Conservation (phyloP, 37 sponge, comb jelly and placozoan genomes). For the Aplysina aerophoba region DNA sequence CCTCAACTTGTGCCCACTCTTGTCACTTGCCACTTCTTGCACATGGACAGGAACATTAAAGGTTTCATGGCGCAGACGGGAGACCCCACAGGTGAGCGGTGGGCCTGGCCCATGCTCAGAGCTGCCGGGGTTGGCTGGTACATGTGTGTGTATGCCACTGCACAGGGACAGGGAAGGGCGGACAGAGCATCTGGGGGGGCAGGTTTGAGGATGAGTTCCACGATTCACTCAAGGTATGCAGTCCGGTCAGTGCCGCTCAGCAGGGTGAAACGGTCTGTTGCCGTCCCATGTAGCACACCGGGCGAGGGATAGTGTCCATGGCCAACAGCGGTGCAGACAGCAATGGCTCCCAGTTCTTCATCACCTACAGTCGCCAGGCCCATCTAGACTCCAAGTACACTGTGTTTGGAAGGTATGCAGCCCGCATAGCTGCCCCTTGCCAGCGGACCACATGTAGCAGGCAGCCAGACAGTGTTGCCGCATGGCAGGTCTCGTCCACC, state of each 20-base stretch:
- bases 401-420: conserved; percentile 87
- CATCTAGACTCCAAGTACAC: conserved; percentile 94
- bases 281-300: conserved; percentile 64
- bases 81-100: conserved; percentile 81
- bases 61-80: conserved; percentile 96
- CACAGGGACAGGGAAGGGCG: conserved; percentile 94
- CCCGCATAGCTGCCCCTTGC: too few species aligned
- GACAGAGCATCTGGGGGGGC: conserved; percentile 91
- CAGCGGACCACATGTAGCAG: too few species aligned
- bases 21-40: not conserved
- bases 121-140: not conserved
- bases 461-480: conserved; percentile 58
- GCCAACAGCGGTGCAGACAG: conserved; percentile 96
- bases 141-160: not conserved
- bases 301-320: conserved; percentile 95
- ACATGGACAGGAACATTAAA: conserved; percentile 75
- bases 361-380: conserved; percentile 92
- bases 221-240: conserved; percentile 84
- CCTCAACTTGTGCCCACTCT: not conserved
- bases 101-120: not conserved
- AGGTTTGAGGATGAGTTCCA: conserved; percentile 94
- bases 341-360: conserved; percentile 98
- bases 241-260: not conserved
- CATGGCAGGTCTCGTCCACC: not conserved
- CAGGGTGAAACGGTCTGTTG: not conserved